phyloP scores from a whole-genome alignment of 1,140 invertebrate genomes.

The Dreissena polymorpha region DNA sequence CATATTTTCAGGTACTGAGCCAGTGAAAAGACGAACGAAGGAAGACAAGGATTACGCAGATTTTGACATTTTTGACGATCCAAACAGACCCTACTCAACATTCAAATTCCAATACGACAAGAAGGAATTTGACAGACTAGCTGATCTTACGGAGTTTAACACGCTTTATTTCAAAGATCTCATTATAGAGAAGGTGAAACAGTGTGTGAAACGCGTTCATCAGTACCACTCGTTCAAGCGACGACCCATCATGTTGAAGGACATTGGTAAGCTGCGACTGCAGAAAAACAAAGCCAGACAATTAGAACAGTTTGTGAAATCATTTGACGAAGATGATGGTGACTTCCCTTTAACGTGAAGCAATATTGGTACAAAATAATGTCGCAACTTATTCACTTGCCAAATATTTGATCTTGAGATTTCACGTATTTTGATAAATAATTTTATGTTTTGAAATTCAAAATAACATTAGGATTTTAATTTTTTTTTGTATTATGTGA shows the following conservation, averaged over 20 bases:
- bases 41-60: slow-evolving; percentile 80
- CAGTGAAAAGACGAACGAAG: slow-evolving; percentile 74
- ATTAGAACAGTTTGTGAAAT: slow-evolving; percentile 61
- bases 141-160: slow-evolving; percentile 80
- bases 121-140: slow-evolving; percentile 78
- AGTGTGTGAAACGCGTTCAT: slow-evolving; percentile 57
- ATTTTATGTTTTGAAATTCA: too few species aligned
- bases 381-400: too few species aligned
- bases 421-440: too few species aligned
- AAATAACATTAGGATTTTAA: too few species aligned
- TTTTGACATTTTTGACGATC: slow-evolving; percentile 80
- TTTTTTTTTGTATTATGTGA: too few species aligned
- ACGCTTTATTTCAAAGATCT: slow-evolving; percentile 75
- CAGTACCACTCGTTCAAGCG: slow-evolving; percentile 53
- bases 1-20: too few species aligned
- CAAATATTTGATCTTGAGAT: too few species aligned
- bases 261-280: slow-evolving; percentile 65
- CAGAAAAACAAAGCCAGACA: slow-evolving; percentile 58
- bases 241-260: slow-evolving; percentile 64
- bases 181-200: slow-evolving; percentile 68
- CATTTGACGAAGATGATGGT: slow-evolving; percentile 59
- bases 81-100: slow-evolving; percentile 78
- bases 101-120: slow-evolving; percentile 80
- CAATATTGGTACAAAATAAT: too few species aligned
- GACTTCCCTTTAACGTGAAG: slow-evolving; percentile 13